Evolutionary conservation across 2,888 invertebrate genomes (phyloP).

Genomic region (Emesis furor): DNA sequence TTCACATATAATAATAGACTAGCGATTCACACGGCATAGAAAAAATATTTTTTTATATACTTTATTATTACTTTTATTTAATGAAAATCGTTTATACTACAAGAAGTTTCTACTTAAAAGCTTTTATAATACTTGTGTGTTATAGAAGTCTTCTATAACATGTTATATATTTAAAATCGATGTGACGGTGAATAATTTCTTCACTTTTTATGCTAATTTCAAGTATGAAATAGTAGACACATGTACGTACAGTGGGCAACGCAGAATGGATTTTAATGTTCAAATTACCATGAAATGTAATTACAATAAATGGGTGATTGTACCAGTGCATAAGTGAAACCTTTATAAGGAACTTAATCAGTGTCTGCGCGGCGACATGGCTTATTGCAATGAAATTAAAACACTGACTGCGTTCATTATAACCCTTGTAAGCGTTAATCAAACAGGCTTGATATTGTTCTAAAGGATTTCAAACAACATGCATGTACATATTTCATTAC

Average conservation of each 20-base stretch:
- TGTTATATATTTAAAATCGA: conserved; percentile 38
- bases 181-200: conserved; percentile 79
- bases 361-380: conserved; percentile 87
- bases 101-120: too few species aligned
- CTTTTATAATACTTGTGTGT: too few species aligned
- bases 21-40: too few species aligned
- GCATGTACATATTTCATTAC: conserved; percentile 7
- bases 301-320: conserved; percentile 28
- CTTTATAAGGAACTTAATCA: conserved; percentile 87
- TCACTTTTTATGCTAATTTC: conserved; percentile 87
- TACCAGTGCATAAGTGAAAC: conserved; percentile 79
- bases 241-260: conserved; percentile 73
- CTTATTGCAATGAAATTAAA: conserved; percentile 90
- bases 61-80: too few species aligned
- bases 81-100: too few species aligned
- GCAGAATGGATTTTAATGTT: conserved; percentile 55
- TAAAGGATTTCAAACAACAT: conserved; percentile 18
- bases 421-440: conserved; percentile 78
- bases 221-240: conserved; percentile 76
- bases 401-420: conserved; percentile 81
- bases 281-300: conserved; percentile 25
- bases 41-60: too few species aligned
- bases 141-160: too few species aligned
- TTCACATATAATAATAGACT: too few species aligned
- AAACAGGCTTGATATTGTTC: conserved; percentile 58